Base-by-base conservation (phyloP, 2,797 vertebrate species). In the Lithobates pipiens region DNA sequence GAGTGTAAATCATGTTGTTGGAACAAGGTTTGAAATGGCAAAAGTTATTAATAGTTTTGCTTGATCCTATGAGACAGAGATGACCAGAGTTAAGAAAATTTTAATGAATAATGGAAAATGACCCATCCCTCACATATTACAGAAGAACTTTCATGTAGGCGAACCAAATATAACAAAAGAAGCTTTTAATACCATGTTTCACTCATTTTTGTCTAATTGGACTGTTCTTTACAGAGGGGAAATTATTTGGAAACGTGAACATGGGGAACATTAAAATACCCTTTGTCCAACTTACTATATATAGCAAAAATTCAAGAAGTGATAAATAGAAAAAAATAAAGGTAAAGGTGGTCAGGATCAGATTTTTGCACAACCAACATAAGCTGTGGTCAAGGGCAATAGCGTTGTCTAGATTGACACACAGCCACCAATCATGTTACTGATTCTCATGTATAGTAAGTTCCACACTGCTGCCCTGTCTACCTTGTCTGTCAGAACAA, bases 1-100 rank as follows among this genome's bases (percentile, higher is more conserved):
- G 34, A n/a, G 36, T 32, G 68, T 78, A 85, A 79, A 71, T 78
- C 76, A 85, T 63, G 76, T 54, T 61, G 67, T 42, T 46, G 54
- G 54, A 72, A 78, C 63, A 10, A 78, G 25, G 15, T n/a, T 61
- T 29, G 18, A 85, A 57, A 78, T 85, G 27, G 50, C 18, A 69
- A 79, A 69, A 69, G 25, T 18, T 67, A 68, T 11, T 39, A 77
- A 77, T 63, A 61, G 32, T n/a, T n/a, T 36, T 77, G 23, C 23
- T 67, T 67, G 13, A 67, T 67, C 65, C 25, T n/a, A 15, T 15
- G 10, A 9, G n/a, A 67, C 65, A 67, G 10, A n/a, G 63, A 67
- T 27, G 65, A 67, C 25, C 65, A 67, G 27, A 3, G 27, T 11
- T 10, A 65, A 65, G 61, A 13, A 25, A 10, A 65, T 23, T 25